Percentiles rank a stretch among this genome's conserved stretches.
Conservation (phyloP, 64 coral and sea anemone species). For the Stylophora pistillata region DNA sequence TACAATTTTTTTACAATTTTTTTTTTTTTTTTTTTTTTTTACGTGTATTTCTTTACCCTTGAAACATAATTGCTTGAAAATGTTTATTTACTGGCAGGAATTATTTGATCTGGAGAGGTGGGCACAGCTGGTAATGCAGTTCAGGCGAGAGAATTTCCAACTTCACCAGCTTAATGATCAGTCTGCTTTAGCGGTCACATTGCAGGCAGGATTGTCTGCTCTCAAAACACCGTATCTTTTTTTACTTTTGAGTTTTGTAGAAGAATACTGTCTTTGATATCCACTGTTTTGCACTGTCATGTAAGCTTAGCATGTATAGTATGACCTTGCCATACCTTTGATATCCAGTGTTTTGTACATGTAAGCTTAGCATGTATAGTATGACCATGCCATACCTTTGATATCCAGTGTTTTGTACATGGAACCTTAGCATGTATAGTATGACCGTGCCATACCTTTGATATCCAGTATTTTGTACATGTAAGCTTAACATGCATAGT, state of each 20-base stretch:
- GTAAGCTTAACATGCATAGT: too few relatives aligned
- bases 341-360: neutral
- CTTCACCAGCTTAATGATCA: constrained; percentile 93
- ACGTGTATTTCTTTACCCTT: neutral
- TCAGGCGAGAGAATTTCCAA: constrained; percentile 91
- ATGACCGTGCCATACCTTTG: too few relatives aligned
- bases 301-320: too few relatives aligned
- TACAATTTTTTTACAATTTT: too few relatives aligned
- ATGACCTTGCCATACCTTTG: too few relatives aligned
- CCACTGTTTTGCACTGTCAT: neutral
- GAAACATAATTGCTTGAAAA: too few relatives aligned
- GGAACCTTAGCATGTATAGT: too few relatives aligned
- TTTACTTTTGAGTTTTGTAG: neutral
- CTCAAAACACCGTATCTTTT: constrained; percentile 99
- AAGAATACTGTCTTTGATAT: neutral
- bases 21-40: neutral
- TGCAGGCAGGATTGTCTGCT: constrained; percentile 95
- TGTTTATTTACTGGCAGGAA: constrained; percentile 49
- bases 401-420: neutral
- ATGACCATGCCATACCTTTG: too few relatives aligned
- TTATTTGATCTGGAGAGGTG: constrained; percentile 87
- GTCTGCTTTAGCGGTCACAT: constrained; percentile 85
- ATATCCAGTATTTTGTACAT: neutral
- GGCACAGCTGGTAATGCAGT: constrained; percentile 86
- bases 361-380: too few relatives aligned